Evolutionary conservation across 2,113 vertebrate genomes (phyloP).

Genomic region (Murina feae): DNA sequence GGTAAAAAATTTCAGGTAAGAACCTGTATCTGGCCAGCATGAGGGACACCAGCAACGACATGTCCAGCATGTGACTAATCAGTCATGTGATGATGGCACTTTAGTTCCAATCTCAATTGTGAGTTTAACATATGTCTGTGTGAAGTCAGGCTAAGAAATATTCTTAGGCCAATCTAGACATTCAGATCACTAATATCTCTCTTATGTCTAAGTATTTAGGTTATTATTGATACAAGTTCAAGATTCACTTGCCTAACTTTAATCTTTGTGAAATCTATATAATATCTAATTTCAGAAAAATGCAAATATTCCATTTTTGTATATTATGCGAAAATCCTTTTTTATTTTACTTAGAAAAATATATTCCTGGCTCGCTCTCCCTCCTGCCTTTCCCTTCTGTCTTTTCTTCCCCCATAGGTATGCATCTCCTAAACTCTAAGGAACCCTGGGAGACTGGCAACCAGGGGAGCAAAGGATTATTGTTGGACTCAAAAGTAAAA

Average conservation of each 20-base stretch:
- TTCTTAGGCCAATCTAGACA: background rate
- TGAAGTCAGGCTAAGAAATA: background rate
- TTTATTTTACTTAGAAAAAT: background rate
- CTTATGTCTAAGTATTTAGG: background rate
- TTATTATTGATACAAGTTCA: background rate
- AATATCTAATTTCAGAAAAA: background rate
- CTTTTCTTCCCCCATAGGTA: too few species aligned
- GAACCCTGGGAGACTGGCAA: too few species aligned
- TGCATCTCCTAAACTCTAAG: too few species aligned
- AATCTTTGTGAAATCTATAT: background rate
- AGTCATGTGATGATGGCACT: background rate
- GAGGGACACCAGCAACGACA: background rate
- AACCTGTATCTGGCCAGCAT: background rate
- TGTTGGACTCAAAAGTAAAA: too few species aligned
- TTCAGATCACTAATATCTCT: background rate
- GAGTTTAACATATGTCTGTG: background rate
- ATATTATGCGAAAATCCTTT: background rate
- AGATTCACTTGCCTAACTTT: background rate
- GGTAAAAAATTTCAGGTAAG: background rate
- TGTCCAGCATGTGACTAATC: background rate
- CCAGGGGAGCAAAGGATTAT: too few species aligned
- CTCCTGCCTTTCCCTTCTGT: too few species aligned
- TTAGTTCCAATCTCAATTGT: background rate
- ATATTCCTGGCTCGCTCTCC: background rate
- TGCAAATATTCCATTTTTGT: background rate